Evolutionary conservation across 2,113 vertebrate species (phyloP).

Genomic region (Saguinus midas): DNA sequence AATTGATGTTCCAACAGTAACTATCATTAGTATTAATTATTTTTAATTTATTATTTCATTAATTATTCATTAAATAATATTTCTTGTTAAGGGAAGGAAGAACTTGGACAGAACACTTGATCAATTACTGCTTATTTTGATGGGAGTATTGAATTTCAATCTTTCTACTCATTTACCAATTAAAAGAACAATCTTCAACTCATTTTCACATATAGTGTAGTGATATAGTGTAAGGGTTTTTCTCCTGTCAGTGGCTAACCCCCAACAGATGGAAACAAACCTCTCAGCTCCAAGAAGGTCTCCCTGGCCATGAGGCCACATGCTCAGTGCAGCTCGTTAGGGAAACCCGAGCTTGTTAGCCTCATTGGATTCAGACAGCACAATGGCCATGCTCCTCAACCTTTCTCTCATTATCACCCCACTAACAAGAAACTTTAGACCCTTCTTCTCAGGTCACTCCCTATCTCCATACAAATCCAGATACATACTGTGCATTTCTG

Average conservation of each 20-base stretch:
- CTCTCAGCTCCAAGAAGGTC: not conserved
- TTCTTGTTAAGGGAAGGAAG: not conserved
- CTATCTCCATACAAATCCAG: not conserved
- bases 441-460: not conserved
- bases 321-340: not conserved
- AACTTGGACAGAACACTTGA: not conserved
- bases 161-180: not conserved
- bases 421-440: not conserved
- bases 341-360: fast-evolving
- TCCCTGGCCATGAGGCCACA: fast-evolving
- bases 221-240: not conserved
- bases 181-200: not conserved
- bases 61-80: not conserved
- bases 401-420: not conserved
- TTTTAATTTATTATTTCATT: not conserved
- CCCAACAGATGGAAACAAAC: too few relatives aligned
- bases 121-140: not conserved
- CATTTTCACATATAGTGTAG: not conserved
- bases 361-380: not conserved
- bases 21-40: not conserved
- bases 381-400: not conserved
- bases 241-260: not conserved
- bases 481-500: not conserved
- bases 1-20: not conserved
- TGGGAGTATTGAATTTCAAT: not conserved